phyloP scores from a whole-genome alignment of 2,113 vertebrate genomes.

The Fregetta grallaria region DNA sequence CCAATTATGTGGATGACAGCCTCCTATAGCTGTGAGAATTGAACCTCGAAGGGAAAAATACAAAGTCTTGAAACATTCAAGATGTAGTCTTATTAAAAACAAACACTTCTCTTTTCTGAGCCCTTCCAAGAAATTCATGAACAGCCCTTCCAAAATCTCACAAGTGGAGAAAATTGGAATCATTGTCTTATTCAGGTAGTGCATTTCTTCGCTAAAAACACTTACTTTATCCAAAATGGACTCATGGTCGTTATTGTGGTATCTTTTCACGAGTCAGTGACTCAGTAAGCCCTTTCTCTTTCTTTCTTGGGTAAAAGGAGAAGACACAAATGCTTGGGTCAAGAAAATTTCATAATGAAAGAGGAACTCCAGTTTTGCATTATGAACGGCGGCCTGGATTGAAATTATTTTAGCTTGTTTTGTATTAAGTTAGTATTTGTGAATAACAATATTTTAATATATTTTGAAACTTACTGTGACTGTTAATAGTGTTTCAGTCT shows the following conservation, averaged over 20 bases:
- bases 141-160: neutral
- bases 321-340: neutral
- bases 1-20: conserved; percentile 30
- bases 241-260: neutral
- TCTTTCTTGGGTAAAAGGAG: neutral
- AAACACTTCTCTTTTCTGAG: neutral
- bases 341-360: neutral
- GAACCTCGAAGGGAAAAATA: neutral
- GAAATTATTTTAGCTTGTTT: neutral
- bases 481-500: neutral
- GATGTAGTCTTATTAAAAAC: neutral
- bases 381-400: neutral
- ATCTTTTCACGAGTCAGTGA: neutral
- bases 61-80: neutral
- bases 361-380: neutral
- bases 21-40: conserved; percentile 39
- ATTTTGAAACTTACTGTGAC: neutral
- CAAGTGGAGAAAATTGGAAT: neutral
- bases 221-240: neutral
- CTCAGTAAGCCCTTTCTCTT: neutral
- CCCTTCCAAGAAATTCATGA: neutral
- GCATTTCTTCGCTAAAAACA: neutral
- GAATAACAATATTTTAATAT: neutral
- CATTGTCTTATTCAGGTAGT: neutral
- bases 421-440: neutral